Percentiles rank a stretch among this genome's conserved stretches.
Conservation (phyloP, 2,113 vertebrate genomes). For the Struthidea cinerea region DNA sequence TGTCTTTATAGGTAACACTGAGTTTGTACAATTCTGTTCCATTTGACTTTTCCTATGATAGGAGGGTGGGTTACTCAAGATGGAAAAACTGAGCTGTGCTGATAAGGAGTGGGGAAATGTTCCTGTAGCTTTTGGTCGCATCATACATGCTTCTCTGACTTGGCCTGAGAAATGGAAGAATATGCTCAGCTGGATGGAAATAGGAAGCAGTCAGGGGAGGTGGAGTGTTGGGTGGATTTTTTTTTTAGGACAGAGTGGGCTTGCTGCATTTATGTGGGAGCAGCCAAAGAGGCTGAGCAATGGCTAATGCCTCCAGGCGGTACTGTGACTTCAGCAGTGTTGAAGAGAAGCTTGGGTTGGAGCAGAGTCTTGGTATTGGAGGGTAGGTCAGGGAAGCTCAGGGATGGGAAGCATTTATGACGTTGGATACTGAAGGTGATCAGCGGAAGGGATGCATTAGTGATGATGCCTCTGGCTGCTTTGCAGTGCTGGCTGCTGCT, state of each 20-base stretch:
- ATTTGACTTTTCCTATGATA: background rate
- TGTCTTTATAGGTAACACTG: slow-evolving; percentile 34
- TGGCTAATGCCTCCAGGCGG: background rate
- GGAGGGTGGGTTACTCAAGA: background rate
- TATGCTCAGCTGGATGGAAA: background rate
- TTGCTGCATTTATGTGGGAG: background rate
- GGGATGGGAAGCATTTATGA: background rate
- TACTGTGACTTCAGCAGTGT: background rate
- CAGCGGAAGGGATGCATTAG: background rate
- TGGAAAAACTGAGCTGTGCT: slow-evolving; percentile 28
- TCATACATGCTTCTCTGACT: background rate
- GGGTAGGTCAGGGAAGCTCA: background rate
- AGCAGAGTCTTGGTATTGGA: background rate
- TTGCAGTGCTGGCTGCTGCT: background rate
- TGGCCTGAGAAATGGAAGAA: background rate
- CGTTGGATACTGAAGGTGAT: background rate
- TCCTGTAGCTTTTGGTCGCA: background rate
- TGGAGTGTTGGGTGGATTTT: background rate
- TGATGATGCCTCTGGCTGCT: background rate
- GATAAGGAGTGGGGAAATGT: background rate
- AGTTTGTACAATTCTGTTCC: background rate
- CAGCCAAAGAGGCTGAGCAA: background rate
- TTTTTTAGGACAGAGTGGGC: background rate
- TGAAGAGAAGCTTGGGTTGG: background rate
- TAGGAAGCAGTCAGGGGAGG: background rate